Base-by-base conservation (phyloP, 2,797 vertebrate species). In the Anguilla megastoma region DNA sequence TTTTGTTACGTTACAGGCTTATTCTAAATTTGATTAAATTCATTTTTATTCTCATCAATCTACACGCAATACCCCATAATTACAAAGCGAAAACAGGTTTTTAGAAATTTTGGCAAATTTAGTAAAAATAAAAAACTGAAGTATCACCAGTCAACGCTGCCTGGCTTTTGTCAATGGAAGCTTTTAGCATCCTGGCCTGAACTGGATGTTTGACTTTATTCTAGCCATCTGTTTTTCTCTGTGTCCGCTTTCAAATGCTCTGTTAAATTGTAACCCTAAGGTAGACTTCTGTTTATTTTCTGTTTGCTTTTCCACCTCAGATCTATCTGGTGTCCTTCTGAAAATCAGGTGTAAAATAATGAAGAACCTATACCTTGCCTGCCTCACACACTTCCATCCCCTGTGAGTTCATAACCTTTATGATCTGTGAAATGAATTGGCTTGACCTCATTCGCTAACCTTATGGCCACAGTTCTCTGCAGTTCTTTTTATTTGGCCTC, bases 401-500 rank as follows among this genome's bases (percentile, higher is more conserved):
- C 14, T 36, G 86, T 3, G 50, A 90, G 88, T 88, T 80, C 92
- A 89, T 63, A 60, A 41, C 89, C 89, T 95, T 94, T 94, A 95
- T 94, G 94, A 93, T 91, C 93, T 94, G 93, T 95, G 93, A 95
- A 95, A 95, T 95, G 92, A 93, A 93, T 92, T 87, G 74, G 93
- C 87, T 92, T 91, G 88, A 94, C 93, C 91, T 91, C 91, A 84
- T 88, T 76, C 89, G 89, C 91, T 10, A 86, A 89, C 88, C 92
- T 88, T 88, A 71, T 24, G 71, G 45, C 86, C 89, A 89, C 87
- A 89, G 90, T 92, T 92, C 88, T 91, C 90, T 91, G 84, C 88
- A 74, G 88, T 89, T 91, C 79, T 93, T 89, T 92, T 94, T 91
- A 93, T 93, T 93, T 91, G 90, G 93, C 92, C 90, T 91, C 90